Evolutionary conservation across 2,888 invertebrate species (phyloP), one percentile per base, ranked within the genome.

Genomic region (Parelbella ahira): DNA sequence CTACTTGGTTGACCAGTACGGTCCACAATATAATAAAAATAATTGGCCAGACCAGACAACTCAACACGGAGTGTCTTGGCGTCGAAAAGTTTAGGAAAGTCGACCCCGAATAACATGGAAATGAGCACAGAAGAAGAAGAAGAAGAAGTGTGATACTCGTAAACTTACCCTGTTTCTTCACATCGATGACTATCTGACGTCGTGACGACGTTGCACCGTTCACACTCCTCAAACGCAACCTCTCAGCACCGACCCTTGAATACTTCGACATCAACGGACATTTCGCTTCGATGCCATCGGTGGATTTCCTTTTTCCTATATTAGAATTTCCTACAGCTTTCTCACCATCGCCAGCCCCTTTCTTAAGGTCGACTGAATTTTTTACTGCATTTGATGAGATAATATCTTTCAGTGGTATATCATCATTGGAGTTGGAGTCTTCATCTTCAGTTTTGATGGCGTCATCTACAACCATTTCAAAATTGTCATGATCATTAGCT

Each of bases 401-500:
- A 1, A 52, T 49, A 1, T 37, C 39, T 7, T 60, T 45, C 0
- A 72, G 54, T 0, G 77, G 78, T 0, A 72, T 2, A 27, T 73
- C 74, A 2, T 77, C 79, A 7, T 60, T 60, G 0, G 68, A 60
- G 3, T 55, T 59, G 0, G 62, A 61, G 2, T 67, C 62, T 0
- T 64, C 56, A 15, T 41, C 44, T 1, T 62, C 58, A 0, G 51
- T 48, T 44, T 70, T 71, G 0, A 56, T 23, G 1, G 58, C 47
- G 1, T 59, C 54, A 4, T 62, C 65, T 63, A 39, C 15, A 15
- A 4, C 4, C 4, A 15, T 15, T 15, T 15, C 4, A 15, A 3
- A 15, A 3, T 15, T 15, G 4, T 4, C 2, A 15, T 15, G 2
- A 15, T 15, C 15, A 15, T 3, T 15, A 15, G 15, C 4, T 15